Evolutionary conservation across 2,797 vertebrate species (phyloP).

Genomic region (Cygnus olor): DNA sequence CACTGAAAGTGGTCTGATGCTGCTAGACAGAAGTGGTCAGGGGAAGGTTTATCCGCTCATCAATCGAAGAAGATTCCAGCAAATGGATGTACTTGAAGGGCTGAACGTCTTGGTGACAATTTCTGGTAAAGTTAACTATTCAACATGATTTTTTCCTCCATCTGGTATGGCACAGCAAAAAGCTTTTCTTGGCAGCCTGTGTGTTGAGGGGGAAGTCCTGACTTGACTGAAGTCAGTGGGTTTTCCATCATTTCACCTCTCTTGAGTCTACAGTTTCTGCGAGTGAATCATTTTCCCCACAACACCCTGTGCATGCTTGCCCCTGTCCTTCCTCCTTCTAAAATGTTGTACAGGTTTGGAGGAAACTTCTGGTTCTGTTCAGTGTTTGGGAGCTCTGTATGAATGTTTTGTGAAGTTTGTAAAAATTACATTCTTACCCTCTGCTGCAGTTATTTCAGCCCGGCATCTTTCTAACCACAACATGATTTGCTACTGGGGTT

Average conservation of each 20-base stretch:
- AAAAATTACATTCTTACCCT: background rate
- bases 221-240: background rate
- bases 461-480: background rate
- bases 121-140: conserved; percentile 84
- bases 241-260: conserved; percentile 43
- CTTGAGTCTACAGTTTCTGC: conserved; percentile 1
- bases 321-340: background rate
- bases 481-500: background rate
- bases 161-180: background rate
- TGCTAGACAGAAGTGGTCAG: conserved; percentile 96
- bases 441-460: background rate
- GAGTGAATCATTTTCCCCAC: conserved; percentile 3
- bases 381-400: background rate
- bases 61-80: conserved; percentile 93
- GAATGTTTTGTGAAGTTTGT: background rate
- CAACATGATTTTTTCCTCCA: background rate
- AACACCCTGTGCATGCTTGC: background rate
- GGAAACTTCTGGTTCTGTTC: background rate
- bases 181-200: background rate
- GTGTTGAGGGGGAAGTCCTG: conserved; percentile 21
- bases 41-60: conserved; percentile 98
- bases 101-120: conserved; percentile 98
- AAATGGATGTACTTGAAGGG: conserved; percentile 98
- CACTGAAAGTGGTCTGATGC: conserved; percentile 97
- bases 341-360: background rate